Evolutionary conservation across 2,113 vertebrate genomes (phyloP).

Genomic region (Cisticola juncidis): DNA sequence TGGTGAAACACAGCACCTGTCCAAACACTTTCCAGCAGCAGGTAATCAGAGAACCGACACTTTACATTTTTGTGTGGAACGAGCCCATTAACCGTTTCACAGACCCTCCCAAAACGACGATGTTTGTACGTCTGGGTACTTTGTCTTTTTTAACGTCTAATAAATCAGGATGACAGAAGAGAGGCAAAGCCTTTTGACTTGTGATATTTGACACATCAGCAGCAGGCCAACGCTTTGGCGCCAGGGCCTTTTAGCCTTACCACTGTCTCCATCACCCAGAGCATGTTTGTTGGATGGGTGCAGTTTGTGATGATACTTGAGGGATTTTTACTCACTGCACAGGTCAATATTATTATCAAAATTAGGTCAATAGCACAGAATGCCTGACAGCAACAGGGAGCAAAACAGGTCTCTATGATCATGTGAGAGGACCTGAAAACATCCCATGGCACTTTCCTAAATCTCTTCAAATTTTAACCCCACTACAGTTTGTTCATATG

Average conservation of each 20-base stretch:
- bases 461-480: background rate
- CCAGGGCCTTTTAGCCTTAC: background rate
- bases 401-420: background rate
- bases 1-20: slow-evolving; percentile 32
- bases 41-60: slow-evolving; percentile 41
- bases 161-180: slow-evolving; percentile 58
- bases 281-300: background rate
- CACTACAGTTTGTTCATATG: rapidly evolving
- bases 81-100: slow-evolving; percentile 45
- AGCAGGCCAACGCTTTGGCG: background rate
- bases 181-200: slow-evolving; percentile 7
- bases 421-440: background rate
- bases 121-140: background rate
- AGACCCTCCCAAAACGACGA: background rate
- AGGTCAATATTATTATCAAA: too few relatives aligned
- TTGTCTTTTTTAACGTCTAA: slow-evolving; percentile 51
- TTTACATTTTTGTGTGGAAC: slow-evolving; percentile 54
- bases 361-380: background rate
- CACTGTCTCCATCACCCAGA: background rate
- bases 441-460: background rate
- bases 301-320: background rate
- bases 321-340: background rate
- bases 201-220: background rate
- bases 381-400: background rate
- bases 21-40: slow-evolving; percentile 56